phyloP scores from a whole-genome alignment of 2,888 invertebrate genomes.

The Sinodicranocentrus sp. region DNA sequence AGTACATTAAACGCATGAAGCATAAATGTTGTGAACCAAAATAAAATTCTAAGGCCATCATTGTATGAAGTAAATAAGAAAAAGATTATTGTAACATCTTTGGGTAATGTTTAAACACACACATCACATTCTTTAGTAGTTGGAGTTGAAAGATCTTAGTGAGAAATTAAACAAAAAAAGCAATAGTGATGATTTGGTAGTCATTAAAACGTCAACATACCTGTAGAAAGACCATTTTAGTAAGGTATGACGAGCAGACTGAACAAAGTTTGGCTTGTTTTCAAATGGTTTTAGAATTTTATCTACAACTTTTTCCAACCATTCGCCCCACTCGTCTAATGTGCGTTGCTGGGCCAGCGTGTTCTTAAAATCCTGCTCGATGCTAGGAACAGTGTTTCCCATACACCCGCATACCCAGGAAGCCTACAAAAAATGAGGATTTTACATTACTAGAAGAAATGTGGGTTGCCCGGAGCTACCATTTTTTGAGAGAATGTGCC shows the following conservation, averaged over 20 bases:
- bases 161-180: too few relatives aligned
- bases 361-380: constrained; percentile 94
- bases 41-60: too few relatives aligned
- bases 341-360: constrained; percentile 94
- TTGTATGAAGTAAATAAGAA: too few relatives aligned
- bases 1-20: constrained; percentile 13
- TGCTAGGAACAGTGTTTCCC: constrained; percentile 86
- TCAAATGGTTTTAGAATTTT: constrained; percentile 93
- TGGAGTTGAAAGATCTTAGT: too few relatives aligned
- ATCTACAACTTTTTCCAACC: constrained; percentile 96
- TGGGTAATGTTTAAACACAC: too few relatives aligned
- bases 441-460: too few relatives aligned
- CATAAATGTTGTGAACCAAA: too few relatives aligned
- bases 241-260: constrained; percentile 93
- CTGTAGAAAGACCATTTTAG: constrained; percentile 99
- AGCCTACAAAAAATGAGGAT: constrained; percentile 82
- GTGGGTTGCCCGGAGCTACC: too few relatives aligned
- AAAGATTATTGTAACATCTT: too few relatives aligned
- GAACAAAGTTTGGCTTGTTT: constrained; percentile 89
- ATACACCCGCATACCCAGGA: constrained; percentile 99
- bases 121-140: too few relatives aligned
- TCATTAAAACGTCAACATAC: constrained; percentile 79
- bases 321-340: constrained; percentile 97
- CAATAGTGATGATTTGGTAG: too few relatives aligned
- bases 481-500: too few relatives aligned